phyloP scores from a whole-genome alignment of 2,797 vertebrate genomes.

The Karalla daura region DNA sequence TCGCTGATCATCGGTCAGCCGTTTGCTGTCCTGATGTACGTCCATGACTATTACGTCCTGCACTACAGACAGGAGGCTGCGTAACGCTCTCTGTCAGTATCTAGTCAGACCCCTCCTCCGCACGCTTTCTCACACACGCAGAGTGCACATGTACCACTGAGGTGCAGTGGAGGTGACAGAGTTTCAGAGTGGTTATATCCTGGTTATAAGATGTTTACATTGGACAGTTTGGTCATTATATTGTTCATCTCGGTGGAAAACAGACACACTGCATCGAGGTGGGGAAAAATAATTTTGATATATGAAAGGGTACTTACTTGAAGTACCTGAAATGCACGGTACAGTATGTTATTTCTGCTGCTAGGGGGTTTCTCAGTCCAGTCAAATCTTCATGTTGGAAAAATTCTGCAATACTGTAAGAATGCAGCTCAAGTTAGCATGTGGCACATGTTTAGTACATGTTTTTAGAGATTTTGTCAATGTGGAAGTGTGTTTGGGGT shows the following conservation, averaged over 20 bases:
- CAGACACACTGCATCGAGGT: not conserved
- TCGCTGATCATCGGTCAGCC: constrained; percentile 94
- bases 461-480: too few relatives aligned
- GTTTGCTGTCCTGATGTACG: constrained; percentile 92
- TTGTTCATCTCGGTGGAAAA: not conserved
- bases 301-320: not conserved
- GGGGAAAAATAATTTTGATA: not conserved
- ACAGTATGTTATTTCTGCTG: too few relatives aligned
- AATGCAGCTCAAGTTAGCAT: too few relatives aligned
- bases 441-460: too few relatives aligned
- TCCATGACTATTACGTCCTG: constrained; percentile 94
- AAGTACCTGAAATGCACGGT: too few relatives aligned
- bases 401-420: too few relatives aligned
- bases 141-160: not conserved
- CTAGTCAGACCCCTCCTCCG: too few relatives aligned
- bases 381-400: too few relatives aligned
- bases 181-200: not conserved
- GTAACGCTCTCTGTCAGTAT: constrained; percentile 11
- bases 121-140: not conserved
- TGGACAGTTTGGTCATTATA: not conserved
- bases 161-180: not conserved
- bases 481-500: too few relatives aligned
- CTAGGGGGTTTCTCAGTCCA: too few relatives aligned
- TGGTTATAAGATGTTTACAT: constrained; percentile 40
- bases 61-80: constrained; percentile 76